Conservation (phyloP, 1,140 invertebrate species). For the Archegozetes longisetosus region DNA sequence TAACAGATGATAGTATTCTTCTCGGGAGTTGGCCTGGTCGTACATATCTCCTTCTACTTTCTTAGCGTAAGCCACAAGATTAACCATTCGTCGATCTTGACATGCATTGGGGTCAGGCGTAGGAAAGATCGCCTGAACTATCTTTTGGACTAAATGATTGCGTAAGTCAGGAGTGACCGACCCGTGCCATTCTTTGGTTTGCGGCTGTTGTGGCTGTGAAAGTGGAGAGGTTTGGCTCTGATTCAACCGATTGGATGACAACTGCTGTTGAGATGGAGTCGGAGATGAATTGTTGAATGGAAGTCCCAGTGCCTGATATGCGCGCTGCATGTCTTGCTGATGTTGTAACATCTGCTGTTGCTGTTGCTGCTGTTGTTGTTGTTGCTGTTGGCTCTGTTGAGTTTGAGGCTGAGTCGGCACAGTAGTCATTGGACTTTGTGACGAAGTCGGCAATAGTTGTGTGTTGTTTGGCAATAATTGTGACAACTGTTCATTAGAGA, state of each 20-base stretch:
- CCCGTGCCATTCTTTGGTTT: conserved; percentile 89
- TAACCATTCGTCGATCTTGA: conserved; percentile 88
- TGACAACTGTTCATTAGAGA: too few relatives aligned
- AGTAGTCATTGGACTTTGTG: conserved; percentile 19
- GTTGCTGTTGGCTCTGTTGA: conserved; percentile 21
- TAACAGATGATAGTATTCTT: conserved; percentile 93
- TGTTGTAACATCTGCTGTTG: conserved; percentile 28
- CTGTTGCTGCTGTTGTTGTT: conserved; percentile 10
- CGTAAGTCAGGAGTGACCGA: conserved; percentile 88
- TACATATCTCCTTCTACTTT: conserved; percentile 99
- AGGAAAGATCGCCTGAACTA: conserved; percentile 98
- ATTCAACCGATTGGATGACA: conserved; percentile 12
- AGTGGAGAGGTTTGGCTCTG: conserved; percentile 16
- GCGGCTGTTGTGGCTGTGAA: conserved; percentile 6
- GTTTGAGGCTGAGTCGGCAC: conserved; percentile 15
- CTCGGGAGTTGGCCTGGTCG: conserved; percentile 86
- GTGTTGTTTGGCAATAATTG: not conserved
- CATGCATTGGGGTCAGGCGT: conserved; percentile 81
- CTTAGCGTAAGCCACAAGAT: conserved; percentile 89
- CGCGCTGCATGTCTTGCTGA: conserved; percentile 52
- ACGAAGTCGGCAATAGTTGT: conserved; percentile 4
- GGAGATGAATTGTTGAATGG: conserved; percentile 30
- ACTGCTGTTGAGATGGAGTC: conserved; percentile 18
- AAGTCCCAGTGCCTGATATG: conserved; percentile 65
- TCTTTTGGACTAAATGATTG: conserved; percentile 96